Evolutionary conservation across 2,888 invertebrate genomes (phyloP).

Genomic region (Ecliptopera silaceata): DNA sequence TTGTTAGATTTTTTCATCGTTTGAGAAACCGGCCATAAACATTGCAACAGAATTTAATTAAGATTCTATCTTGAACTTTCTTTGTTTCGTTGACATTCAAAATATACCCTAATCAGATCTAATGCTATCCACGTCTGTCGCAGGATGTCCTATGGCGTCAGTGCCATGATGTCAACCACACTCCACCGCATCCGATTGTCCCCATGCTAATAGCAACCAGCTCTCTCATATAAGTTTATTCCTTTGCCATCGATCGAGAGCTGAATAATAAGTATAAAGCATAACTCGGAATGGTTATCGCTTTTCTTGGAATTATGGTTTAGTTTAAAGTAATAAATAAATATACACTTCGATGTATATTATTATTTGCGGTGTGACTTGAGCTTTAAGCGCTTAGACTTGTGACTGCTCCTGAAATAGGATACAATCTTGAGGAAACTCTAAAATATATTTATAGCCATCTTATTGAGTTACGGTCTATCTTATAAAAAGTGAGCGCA

Average conservation of each 20-base stretch:
- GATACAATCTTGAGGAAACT: not conserved
- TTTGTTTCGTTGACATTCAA: constrained; percentile 2
- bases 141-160: constrained; percentile 61
- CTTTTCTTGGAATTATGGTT: constrained; percentile 30
- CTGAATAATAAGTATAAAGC: constrained; percentile 59
- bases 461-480: no score
- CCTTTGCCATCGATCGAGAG: constrained; percentile 57
- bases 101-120: constrained; percentile 19
- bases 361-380: not conserved
- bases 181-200: constrained; percentile 67
- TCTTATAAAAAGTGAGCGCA: no score
- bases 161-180: constrained; percentile 60
- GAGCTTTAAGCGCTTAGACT: not conserved
- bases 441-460: no score
- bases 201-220: constrained; percentile 66
- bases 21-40: no score
- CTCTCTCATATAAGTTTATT: constrained; percentile 57
- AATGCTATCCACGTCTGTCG: constrained; percentile 63
- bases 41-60: not conserved
- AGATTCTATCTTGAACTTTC: not conserved
- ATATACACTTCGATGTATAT: constrained; percentile 5
- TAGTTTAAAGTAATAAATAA: no score
- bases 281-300: constrained; percentile 25
- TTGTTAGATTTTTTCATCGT: no score
- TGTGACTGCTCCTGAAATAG: constrained; percentile 11